Evolutionary conservation across 2,113 vertebrate genomes (phyloP).

Genomic region (Amia ocellicauda): DNA sequence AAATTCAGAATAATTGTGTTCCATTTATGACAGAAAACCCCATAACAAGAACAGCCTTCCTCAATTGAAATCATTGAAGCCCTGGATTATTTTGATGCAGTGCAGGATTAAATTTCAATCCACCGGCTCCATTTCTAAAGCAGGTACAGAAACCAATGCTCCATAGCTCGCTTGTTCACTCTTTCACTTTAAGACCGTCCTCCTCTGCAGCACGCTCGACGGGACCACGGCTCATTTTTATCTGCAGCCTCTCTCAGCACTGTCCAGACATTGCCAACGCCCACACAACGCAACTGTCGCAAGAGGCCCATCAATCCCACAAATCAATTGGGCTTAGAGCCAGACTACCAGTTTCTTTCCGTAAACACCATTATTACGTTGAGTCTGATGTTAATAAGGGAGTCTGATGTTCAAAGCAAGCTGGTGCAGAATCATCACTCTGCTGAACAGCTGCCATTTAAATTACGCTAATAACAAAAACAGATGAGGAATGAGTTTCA

Average conservation of each 20-base stretch:
- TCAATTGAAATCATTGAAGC: no score
- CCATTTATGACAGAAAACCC: no score
- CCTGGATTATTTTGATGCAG: no score
- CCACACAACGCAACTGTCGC: slow-evolving; percentile 1
- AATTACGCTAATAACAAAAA: no score
- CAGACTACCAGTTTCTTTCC: background rate
- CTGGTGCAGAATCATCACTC: background rate
- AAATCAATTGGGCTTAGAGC: background rate
- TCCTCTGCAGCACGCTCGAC: background rate
- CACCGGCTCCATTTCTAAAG: no score
- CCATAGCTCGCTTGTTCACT: background rate
- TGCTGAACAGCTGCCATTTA: background rate
- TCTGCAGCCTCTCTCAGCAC: background rate
- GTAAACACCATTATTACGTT: background rate
- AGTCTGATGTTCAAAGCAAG: background rate
- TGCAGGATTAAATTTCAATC: background rate
- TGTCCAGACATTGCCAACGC: background rate
- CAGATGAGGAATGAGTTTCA: no score
- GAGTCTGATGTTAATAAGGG: background rate
- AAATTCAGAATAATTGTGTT: no score
- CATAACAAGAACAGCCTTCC: no score
- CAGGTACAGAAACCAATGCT: background rate
- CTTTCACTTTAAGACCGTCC: background rate
- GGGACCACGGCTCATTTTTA: no score
- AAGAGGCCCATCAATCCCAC: background rate